A percentile compares a stretch with the other conserved stretches of the same genome.
These are phyloP conservation scores for Pygocentrus nattereri DNA, from an alignment of 2,797 vertebrate species.

Conservation along the genomic window DNA sequence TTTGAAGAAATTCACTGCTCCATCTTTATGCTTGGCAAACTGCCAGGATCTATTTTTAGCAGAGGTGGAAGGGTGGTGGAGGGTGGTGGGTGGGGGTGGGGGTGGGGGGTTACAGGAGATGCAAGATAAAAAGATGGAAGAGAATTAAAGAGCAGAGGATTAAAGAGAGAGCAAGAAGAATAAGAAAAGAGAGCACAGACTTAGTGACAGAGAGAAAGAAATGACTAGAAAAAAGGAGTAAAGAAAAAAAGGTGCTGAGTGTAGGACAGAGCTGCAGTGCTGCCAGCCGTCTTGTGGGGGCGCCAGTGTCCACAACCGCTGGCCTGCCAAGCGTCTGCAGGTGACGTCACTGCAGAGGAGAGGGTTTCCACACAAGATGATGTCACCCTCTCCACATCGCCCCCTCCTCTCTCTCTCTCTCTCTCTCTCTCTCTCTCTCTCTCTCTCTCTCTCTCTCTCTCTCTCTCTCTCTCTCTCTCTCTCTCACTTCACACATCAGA, in stretches of 20 bases:
- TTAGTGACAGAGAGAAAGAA: not conserved
- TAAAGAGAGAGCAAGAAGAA: not conserved
- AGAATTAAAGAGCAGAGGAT: constrained; percentile 2
- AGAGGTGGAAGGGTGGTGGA: constrained; percentile 9
- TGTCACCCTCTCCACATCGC: constrained; percentile 56
- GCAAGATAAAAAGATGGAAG: not conserved
- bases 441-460: constrained; percentile 14
- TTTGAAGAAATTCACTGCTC: constrained; percentile 53
- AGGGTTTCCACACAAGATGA: constrained; percentile 67
- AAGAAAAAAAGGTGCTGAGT: constrained; percentile 13
- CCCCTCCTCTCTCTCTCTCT: constrained; percentile 18
- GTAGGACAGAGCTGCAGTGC: constrained; percentile 45
- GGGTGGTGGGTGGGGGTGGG: not conserved
- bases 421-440: constrained; percentile 16
- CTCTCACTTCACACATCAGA: constrained; percentile 36
- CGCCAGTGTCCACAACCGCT: constrained; percentile 33
- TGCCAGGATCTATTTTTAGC: constrained; percentile 62
- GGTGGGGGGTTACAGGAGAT: not conserved
- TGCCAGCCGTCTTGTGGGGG: constrained; percentile 41
- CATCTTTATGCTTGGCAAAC: constrained; percentile 47
- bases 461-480: constrained; percentile 11
- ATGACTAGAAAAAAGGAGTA: not conserved
- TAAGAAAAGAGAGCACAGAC: not conserved
- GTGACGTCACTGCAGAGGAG: constrained; percentile 64
- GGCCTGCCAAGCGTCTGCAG: constrained; percentile 43